phyloP scores from a whole-genome alignment of 2,888 invertebrate genomes.

The Phymatocera aterrima region DNA sequence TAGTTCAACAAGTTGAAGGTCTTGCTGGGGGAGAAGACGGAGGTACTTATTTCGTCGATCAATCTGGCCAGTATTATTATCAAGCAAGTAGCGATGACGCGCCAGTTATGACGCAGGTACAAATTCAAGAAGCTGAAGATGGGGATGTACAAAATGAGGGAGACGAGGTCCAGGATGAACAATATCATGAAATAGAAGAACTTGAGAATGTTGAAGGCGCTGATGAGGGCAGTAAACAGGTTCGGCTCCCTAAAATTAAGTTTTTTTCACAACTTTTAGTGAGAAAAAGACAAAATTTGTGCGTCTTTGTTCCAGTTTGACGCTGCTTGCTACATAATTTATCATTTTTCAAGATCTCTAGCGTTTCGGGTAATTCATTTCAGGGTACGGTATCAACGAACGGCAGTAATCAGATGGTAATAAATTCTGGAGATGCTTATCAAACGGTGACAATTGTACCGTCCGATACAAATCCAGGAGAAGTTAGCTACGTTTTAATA shows the following conservation, averaged over 20 bases:
- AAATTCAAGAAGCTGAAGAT: constrained; percentile 74
- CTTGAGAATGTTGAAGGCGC: constrained; percentile 76
- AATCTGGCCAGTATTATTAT: constrained; percentile 89
- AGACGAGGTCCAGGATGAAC: constrained; percentile 71
- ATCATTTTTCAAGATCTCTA: background rate
- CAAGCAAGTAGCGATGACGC: constrained; percentile 83
- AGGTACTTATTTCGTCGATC: constrained; percentile 89
- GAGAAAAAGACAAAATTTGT: background rate
- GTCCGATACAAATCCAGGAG: constrained; percentile 84
- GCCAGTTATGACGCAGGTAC: constrained; percentile 81
- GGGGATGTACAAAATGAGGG: constrained; percentile 66
- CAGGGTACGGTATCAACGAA: constrained; percentile 62
- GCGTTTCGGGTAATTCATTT: background rate
- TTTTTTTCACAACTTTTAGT: background rate
- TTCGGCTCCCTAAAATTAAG: background rate
- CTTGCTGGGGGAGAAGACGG: constrained; percentile 77
- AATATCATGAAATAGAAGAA: constrained; percentile 74
- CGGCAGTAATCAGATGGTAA: constrained; percentile 75
- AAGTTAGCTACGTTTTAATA: constrained; percentile 92
- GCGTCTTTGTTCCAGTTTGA: background rate
- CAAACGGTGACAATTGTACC: constrained; percentile 92
- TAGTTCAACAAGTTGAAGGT: constrained; percentile 73
- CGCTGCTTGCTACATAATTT: too few relatives aligned
- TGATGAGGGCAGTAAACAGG: constrained; percentile 69
- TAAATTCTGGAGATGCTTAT: constrained; percentile 80